phyloP scores from a whole-genome alignment of 1,140 invertebrate genomes.

The Ips nitidus region DNA sequence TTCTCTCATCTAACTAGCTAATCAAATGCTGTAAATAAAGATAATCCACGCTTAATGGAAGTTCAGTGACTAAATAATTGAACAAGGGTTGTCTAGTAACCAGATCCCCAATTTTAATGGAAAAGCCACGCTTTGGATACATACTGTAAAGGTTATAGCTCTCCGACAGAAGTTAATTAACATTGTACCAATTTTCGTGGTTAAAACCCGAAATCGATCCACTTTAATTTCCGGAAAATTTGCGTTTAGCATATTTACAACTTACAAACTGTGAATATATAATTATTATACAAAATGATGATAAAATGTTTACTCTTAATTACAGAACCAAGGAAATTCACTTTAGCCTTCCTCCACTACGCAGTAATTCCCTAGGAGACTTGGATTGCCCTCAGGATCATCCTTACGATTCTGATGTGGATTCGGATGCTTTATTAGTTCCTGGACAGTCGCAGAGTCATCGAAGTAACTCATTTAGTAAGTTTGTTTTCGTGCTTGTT shows the following conservation, averaged over 20 bases:
- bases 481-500: constrained; percentile 46
- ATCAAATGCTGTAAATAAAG: too few species aligned
- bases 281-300: too few species aligned
- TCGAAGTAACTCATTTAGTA: constrained; percentile 66
- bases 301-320: background rate
- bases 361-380: constrained; percentile 63
- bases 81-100: background rate
- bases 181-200: background rate
- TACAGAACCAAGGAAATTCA: constrained; percentile 65
- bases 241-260: too few species aligned
- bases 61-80: background rate
- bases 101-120: background rate
- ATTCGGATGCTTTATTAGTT: constrained; percentile 56
- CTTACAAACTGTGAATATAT: too few species aligned
- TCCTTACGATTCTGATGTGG: constrained; percentile 55
- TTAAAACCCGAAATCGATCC: background rate
- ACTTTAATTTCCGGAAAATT: too few species aligned
- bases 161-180: background rate
- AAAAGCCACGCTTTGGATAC: background rate
- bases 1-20: too few species aligned
- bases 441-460: constrained; percentile 55
- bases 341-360: constrained; percentile 63
- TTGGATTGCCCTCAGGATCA: constrained; percentile 52
- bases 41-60: background rate
- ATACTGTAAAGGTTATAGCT: background rate